Evolutionary conservation across 2,888 invertebrate genomes (phyloP), one percentile per base, ranked within the genome.

Genomic region (Hypena proboscidalis): DNA sequence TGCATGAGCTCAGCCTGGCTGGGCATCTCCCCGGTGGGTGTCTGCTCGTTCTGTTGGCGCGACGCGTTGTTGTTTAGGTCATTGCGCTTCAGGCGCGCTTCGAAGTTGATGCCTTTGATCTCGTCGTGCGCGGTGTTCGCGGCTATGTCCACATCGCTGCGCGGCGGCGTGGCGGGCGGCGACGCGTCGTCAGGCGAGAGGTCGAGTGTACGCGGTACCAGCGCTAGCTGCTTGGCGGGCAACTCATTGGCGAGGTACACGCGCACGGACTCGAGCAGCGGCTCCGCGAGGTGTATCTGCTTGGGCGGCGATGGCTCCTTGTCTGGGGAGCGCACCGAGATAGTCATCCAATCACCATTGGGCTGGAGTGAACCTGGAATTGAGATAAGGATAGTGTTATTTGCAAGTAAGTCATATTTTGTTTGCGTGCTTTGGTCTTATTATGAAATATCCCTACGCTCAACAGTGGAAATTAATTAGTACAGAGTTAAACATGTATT

Each of bases 321-420:
- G 48, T 83, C 85, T 54, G 85, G 83, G 45, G 85, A 84, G 65
- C 85, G 86, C 41, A 83, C 76, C 38, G 90, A 86, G 76, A 91
- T 85, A 74, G 90, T 91, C 91, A 91, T 91, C 90, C 91, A 91
- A 81, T 90, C 90, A 83, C 89, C 85, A 82, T 85, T 78, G 51
- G 85, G 73, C 63, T 83, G 88, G 72, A 85, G 77, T 55, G 84
- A 76, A 55, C 91, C 91, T 91, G 91, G 39, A 91, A 91, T 61
- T 32, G 44, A 67, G 46, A 69, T 46, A 63, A 59, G 38, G 29
- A 20, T 2, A 8, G 5, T 34, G 31, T 65, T 54, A 51, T 27
- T 22, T 42, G 25, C 8, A 21, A 11, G 10, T 20, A 9, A n/a
- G 3, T 4, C 14, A 13, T 9, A 6, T 15, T 31, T 20, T 32